Conservation (phyloP, 1,140 invertebrate genomes). For the Zaprionus capensis region DNA sequence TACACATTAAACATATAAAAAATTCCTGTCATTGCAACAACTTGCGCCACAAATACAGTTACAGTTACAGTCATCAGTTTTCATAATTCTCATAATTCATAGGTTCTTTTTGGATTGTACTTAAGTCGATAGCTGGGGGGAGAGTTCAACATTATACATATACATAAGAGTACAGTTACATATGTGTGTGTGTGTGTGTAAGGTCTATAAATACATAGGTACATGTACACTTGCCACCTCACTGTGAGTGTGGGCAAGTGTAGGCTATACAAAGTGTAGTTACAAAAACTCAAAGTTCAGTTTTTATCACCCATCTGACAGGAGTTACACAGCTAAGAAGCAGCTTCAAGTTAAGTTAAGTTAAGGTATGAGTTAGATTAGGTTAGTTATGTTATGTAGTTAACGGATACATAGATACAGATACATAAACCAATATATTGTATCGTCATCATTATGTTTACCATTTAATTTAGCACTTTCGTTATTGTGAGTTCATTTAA, state of each 20-base stretch:
- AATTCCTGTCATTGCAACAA: constrained; percentile 50
- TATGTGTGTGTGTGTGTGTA: constrained; percentile 4
- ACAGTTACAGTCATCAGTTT: constrained; percentile 53
- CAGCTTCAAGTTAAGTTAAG: constrained; percentile 50
- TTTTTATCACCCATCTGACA: constrained; percentile 84
- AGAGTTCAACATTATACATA: constrained; percentile 22
- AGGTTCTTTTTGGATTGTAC: constrained; percentile 38
- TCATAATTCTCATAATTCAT: constrained; percentile 42
- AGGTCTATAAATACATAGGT: constrained; percentile 45
- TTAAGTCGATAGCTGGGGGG: constrained; percentile 43
- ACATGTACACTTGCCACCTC: constrained; percentile 43
- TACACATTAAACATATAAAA: constrained; percentile 41
- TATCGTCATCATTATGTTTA: constrained; percentile 18
- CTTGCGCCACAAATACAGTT: constrained; percentile 60
- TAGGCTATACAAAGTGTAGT: constrained; percentile 65
- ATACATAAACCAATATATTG: neutral
- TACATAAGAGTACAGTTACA: constrained; percentile 28
- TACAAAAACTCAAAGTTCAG: constrained; percentile 63
- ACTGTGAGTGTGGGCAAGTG: constrained; percentile 27
- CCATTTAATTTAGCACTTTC: constrained; percentile 45
- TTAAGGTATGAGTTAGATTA: constrained; percentile 38
- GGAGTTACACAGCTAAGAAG: constrained; percentile 80
- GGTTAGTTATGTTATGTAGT: neutral
- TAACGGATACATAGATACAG: neutral
- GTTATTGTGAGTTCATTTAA: constrained; percentile 46